Conservation (phyloP, 1,140 invertebrate genomes). For the Panonychus citri region DNA sequence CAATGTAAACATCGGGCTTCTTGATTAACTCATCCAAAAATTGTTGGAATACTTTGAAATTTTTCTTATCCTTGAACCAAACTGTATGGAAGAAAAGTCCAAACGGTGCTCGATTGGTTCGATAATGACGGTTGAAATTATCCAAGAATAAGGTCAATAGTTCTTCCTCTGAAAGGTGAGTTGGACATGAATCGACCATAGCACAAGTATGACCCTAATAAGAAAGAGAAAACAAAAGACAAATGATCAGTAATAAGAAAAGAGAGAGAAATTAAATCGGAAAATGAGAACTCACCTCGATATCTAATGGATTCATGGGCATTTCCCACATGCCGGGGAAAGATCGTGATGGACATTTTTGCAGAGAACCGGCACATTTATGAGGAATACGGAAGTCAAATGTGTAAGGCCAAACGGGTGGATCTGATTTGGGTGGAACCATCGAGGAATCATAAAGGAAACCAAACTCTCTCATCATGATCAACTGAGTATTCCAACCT, state of each 20-base stretch:
- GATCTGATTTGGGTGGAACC: slow-evolving; percentile 55
- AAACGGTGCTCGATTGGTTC: slow-evolving; percentile 71
- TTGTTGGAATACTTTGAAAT: slow-evolving; percentile 71
- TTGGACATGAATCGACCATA: slow-evolving; percentile 22
- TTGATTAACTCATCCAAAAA: slow-evolving; percentile 75
- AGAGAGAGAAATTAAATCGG: no score
- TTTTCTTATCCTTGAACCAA: slow-evolving; percentile 79
- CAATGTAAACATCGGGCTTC: slow-evolving; percentile 78
- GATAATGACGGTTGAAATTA: slow-evolving; percentile 68
- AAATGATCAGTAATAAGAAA: no score
- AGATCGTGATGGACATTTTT: slow-evolving; percentile 44
- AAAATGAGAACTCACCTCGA: slow-evolving; percentile 36
- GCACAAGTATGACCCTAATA: slow-evolving; percentile 57
- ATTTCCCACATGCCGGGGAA: slow-evolving; percentile 76
- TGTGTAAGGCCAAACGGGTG: slow-evolving; percentile 85
- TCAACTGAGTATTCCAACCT: slow-evolving; percentile 80
- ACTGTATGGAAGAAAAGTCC: slow-evolving; percentile 84
- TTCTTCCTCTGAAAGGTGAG: slow-evolving; percentile 18
- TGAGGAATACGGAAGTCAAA: slow-evolving; percentile 83
- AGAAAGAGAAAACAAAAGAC: slow-evolving; percentile 49
- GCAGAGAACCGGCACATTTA: slow-evolving; percentile 49
- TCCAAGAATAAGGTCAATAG: slow-evolving; percentile 20
- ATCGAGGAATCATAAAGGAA: slow-evolving; percentile 85
- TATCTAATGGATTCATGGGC: slow-evolving; percentile 76
- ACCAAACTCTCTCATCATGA: slow-evolving; percentile 85